phyloP scores from a whole-genome alignment of 2,888 invertebrate genomes.

The Synanthedon myopaeformis region DNA sequence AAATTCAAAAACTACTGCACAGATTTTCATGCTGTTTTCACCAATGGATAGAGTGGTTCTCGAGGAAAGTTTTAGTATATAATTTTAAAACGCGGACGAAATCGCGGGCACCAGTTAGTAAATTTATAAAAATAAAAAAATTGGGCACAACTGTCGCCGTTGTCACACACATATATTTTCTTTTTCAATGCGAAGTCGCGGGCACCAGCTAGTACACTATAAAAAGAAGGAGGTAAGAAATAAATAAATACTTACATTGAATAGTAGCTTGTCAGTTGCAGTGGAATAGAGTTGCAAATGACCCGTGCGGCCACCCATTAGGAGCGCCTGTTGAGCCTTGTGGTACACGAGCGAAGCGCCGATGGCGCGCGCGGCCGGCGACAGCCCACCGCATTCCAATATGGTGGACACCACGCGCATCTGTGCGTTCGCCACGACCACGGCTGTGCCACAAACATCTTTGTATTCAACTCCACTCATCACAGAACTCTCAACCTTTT shows the following conservation, averaged over 20 bases:
- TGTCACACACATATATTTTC: too few species aligned
- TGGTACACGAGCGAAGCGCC: conserved; percentile 41
- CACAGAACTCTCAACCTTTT: background rate
- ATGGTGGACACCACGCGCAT: conserved; percentile 47
- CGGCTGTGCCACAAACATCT: conserved; percentile 23
- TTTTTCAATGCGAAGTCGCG: too few species aligned
- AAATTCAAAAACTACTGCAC: too few species aligned
- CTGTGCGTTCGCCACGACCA: conserved; percentile 49
- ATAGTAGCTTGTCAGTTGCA: conserved; percentile 49
- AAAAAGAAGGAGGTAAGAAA: background rate
- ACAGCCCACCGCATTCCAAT: conserved; percentile 56
- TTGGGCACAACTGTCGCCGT: too few species aligned
- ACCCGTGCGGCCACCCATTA: conserved; percentile 53
- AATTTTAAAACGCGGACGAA: too few species aligned
- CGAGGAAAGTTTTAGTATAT: too few species aligned
- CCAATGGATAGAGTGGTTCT: too few species aligned
- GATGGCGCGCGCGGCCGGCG: conserved; percentile 34
- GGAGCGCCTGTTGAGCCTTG: conserved; percentile 31
- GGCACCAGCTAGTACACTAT: too few species aligned
- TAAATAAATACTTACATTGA: conserved; percentile 41
- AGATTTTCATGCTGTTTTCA: too few species aligned
- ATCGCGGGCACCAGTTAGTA: too few species aligned
- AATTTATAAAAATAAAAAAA: too few species aligned
- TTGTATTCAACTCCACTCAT: too few species aligned
- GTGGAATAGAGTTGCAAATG: conserved; percentile 58